A percentile compares a stretch with the other conserved stretches of the same genome.
These are phyloP conservation scores for Matsumyia berberina DNA, from an alignment of 2,888 invertebrate species.

Conservation along the genomic window DNA sequence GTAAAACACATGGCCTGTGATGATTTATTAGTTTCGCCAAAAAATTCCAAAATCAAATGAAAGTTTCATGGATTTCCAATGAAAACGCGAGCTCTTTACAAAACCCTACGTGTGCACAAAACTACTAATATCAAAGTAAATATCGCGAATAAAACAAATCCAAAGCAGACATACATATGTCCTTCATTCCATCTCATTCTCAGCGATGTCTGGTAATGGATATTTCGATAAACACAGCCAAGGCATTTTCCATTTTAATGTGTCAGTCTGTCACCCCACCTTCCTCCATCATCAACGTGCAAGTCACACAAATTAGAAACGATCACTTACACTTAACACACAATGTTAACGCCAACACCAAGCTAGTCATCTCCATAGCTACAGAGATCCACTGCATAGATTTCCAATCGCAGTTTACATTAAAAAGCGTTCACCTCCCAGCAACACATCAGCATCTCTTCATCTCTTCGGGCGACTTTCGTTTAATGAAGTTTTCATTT, in stretches of 20 bases:
- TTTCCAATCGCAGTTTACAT: conserved; percentile 17
- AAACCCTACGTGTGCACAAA: no score
- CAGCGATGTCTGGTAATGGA: conserved; percentile 4
- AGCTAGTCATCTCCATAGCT: background rate
- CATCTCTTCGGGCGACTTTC: conserved; percentile 69
- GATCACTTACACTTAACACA: conserved; percentile 73
- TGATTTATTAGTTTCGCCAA: no score
- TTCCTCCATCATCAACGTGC: background rate
- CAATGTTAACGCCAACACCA: conserved; percentile 38
- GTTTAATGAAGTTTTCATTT: conserved; percentile 75
- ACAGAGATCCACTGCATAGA: background rate
- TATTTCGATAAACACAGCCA: conserved; percentile 21
- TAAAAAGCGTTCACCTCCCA: conserved; percentile 33
- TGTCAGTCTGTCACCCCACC: conserved; percentile 22
- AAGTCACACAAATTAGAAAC: conserved; percentile 73
- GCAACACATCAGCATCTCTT: conserved; percentile 53
- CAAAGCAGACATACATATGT: no score
- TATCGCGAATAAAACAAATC: no score
- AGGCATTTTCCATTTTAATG: conserved; percentile 34
- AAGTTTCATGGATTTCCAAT: no score
- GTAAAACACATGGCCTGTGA: no score
- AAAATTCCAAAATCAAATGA: no score
- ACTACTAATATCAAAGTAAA: no score
- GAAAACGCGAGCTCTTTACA: no score
- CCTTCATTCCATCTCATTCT: background rate